Percentiles rank a stretch among this genome's conserved stretches.
phyloP scores from a whole-genome alignment of 2,797 vertebrate genomes.

The Sibirionetta formosa region DNA sequence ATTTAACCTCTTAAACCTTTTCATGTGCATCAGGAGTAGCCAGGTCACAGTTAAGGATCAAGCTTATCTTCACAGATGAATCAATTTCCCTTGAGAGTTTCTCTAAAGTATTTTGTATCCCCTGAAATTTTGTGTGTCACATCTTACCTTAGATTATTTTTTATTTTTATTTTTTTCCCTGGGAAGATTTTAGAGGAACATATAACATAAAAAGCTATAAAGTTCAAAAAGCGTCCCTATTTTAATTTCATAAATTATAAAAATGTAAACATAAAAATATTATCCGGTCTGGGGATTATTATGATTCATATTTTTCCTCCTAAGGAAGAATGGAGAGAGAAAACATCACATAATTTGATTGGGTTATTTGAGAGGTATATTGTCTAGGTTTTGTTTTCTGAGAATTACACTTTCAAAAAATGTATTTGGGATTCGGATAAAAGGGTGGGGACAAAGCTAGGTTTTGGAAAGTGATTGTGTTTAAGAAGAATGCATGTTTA shows the following conservation, averaged over 20 bases:
- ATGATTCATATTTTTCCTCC: neutral
- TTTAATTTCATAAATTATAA: neutral
- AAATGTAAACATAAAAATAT: constrained; percentile 28
- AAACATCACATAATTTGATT: neutral
- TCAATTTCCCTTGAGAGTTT: neutral
- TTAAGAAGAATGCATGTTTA: neutral
- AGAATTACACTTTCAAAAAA: neutral
- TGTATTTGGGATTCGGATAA: neutral
- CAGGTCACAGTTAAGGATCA: neutral
- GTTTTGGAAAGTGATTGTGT: neutral
- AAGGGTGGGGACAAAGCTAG: neutral
- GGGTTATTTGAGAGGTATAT: neutral
- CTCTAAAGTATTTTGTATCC: neutral
- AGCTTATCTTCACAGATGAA: neutral
- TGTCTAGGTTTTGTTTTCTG: neutral
- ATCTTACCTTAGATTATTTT: neutral
- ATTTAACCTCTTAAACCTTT: constrained; percentile 9
- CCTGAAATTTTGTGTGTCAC: neutral
- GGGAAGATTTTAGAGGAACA: neutral
- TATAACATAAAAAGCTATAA: neutral
- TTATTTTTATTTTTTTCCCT: neutral
- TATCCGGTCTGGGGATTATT: neutral
- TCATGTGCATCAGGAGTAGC: neutral
- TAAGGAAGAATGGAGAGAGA: neutral
- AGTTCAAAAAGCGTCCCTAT: neutral